Base-by-base conservation (phyloP, 2,888 invertebrate species). In the Cloeon dipterum region DNA sequence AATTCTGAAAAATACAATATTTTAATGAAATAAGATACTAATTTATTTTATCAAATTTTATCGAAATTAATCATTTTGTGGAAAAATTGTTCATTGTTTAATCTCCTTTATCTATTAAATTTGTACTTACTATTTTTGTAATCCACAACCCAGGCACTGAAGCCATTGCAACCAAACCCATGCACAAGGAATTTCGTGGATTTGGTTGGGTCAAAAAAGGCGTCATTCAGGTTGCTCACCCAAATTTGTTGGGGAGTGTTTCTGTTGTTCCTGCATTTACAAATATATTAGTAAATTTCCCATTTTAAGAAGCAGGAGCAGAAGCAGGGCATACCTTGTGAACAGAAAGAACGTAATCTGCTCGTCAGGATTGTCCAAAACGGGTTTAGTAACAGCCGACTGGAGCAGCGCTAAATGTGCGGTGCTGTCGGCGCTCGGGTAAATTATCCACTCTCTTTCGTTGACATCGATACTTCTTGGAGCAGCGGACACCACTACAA, bases 101-200 rank as follows among this genome's bases (percentile, higher is more conserved):
- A n/a, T n/a, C n/a, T n/a, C n/a, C n/a, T n/a, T n/a, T n/a, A n/a
- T n/a, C n/a, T n/a, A n/a, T n/a, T n/a, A n/a, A n/a, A n/a, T n/a
- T n/a, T n/a, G n/a, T n/a, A 32, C 38, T 37, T 20, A 43, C 43
- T 42, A 20, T 40, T 19, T 20, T 41, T 42, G 17, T 43, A 33
- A 19, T 33, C 32, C 25, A 19, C 33, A 14, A 43, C 39, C 11
- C 39, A 36, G 8, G 18, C 14, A 20, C 36, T 39, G 14, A 36
- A 32, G 11, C 32, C 35, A 8, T 36, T 35, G 1, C 43, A 42
- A 34, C 37, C 40, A 42, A 42, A 43, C n/a, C 43, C 43, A 26
- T 43, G 43, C 3, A 41, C 33, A 10, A 43, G 16, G 25, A 43
- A 35, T 26, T 40, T 41, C 25, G 41, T 37, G 4, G 23, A 26